A percentile compares a stretch with the other conserved stretches of the same genome.
These are phyloP conservation scores for Lasius fuliginosus DNA, from an alignment of 2,888 invertebrate genomes.

Conservation along the genomic window DNA sequence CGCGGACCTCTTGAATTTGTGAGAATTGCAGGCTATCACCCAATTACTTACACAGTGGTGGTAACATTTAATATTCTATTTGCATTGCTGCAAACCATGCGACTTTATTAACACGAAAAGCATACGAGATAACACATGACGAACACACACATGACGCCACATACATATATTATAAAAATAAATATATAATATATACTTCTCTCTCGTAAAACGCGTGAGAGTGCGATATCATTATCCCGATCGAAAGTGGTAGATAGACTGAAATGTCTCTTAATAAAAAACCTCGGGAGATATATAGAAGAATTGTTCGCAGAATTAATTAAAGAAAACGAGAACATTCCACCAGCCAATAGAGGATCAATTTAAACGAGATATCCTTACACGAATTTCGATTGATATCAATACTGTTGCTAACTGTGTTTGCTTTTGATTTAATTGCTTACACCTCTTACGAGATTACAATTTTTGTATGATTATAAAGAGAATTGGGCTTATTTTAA, in stretches of 20 bases:
- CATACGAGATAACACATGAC: constrained; percentile 55
- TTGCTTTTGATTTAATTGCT: constrained; percentile 76
- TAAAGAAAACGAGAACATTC: constrained; percentile 76
- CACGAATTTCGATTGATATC: constrained; percentile 49
- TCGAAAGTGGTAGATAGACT: constrained; percentile 68
- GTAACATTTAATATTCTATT: constrained; percentile 70
- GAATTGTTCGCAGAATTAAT: constrained; percentile 62
- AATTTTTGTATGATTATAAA: constrained; percentile 59
- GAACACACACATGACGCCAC: constrained; percentile 67
- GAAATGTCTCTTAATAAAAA: constrained; percentile 61
- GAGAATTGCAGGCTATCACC: constrained; percentile 53
- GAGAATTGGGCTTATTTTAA: constrained; percentile 56
- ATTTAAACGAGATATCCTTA: constrained; percentile 60
- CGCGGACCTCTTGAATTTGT: constrained; percentile 46
- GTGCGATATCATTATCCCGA: constrained; percentile 78
- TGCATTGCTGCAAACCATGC: constrained; percentile 64
- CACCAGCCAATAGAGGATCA: constrained; percentile 71
- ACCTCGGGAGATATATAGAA: constrained; percentile 61
- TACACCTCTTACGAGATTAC: constrained; percentile 59
- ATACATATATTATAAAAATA: constrained; percentile 74
- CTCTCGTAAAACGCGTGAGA: constrained; percentile 76
- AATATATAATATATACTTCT: constrained; percentile 80
- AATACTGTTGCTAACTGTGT: constrained; percentile 69
- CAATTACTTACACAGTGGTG: constrained; percentile 62
- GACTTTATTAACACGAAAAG: constrained; percentile 62